Evolutionary conservation across 2,888 invertebrate species (phyloP).

Genomic region (Drosophila antonietae): DNA sequence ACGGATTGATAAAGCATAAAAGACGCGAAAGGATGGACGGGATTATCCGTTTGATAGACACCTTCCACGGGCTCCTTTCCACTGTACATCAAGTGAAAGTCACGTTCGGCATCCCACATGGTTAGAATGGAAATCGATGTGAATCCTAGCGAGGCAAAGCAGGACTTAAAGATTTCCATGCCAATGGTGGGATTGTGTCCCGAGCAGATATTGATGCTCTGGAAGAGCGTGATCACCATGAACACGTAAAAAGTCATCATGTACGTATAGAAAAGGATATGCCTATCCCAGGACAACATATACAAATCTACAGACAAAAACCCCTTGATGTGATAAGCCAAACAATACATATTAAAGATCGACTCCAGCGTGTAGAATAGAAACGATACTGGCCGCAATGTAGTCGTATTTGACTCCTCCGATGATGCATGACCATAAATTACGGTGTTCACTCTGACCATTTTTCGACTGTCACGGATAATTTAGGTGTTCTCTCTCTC

Average conservation of each 20-base stretch:
- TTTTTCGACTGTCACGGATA: background rate
- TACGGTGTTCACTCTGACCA: constrained; percentile 1
- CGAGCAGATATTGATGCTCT: constrained; percentile 52
- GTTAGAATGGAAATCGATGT: constrained; percentile 32
- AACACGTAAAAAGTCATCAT: constrained; percentile 36
- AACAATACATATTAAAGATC: constrained; percentile 45
- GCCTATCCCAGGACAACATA: constrained; percentile 1
- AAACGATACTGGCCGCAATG: constrained; percentile 42
- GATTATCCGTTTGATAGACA: background rate
- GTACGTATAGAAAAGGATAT: constrained; percentile 22
- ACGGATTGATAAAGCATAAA: constrained; percentile 40
- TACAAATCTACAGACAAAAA: constrained; percentile 26
- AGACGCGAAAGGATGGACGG: constrained; percentile 28
- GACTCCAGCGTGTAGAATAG: constrained; percentile 48
- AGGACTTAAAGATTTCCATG: constrained; percentile 35
- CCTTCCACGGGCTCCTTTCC: background rate
- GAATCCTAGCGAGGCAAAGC: constrained; percentile 21
- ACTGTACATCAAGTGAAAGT: constrained; percentile 36
- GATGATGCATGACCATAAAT: background rate
- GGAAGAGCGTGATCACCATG: constrained; percentile 48
- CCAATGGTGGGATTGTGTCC: constrained; percentile 25
- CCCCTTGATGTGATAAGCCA: constrained; percentile 44
- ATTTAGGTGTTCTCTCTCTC: background rate
- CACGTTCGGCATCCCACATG: constrained; percentile 51
- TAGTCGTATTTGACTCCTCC: background rate